phyloP scores from a whole-genome alignment of 2,113 vertebrate species.

The Rousettus leschenaultii region DNA sequence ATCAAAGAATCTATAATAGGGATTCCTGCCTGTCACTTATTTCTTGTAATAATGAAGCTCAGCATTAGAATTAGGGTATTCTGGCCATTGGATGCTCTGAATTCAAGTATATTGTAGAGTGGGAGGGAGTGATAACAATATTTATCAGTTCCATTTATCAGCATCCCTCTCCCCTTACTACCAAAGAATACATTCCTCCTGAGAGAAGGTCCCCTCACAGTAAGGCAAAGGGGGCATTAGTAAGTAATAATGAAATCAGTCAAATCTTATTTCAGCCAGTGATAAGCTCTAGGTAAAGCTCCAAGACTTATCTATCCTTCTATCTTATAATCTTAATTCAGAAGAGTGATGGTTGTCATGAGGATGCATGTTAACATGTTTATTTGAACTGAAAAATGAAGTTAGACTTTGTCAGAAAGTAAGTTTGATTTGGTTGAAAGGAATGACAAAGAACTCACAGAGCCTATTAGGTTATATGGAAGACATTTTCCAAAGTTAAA shows the following conservation, averaged over 20 bases:
- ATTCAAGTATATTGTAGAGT: neutral
- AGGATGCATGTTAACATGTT: neutral
- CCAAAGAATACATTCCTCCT: neutral
- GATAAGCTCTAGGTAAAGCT: conserved; percentile 3
- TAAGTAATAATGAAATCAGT: neutral
- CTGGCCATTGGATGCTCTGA: neutral
- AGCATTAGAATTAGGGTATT: neutral
- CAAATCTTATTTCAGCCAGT: neutral
- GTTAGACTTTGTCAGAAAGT: conserved; percentile 19
- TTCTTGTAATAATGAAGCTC: neutral
- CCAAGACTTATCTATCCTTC: conserved; percentile 10
- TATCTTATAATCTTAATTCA: conserved; percentile 8
- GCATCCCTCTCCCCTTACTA: neutral
- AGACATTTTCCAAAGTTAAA: neutral
- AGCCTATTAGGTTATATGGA: neutral
- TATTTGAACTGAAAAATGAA: conserved; percentile 14
- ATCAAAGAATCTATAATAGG: neutral
- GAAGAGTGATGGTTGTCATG: neutral
- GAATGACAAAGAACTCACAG: neutral
- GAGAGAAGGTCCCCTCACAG: neutral
- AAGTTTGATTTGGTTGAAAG: neutral
- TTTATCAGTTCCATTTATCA: conserved; percentile 6
- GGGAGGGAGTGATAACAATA: neutral
- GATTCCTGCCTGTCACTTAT: neutral
- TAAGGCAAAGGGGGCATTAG: neutral